Base-by-base conservation (phyloP, 2,797 vertebrate genomes). In the Smutsia temminckii region DNA sequence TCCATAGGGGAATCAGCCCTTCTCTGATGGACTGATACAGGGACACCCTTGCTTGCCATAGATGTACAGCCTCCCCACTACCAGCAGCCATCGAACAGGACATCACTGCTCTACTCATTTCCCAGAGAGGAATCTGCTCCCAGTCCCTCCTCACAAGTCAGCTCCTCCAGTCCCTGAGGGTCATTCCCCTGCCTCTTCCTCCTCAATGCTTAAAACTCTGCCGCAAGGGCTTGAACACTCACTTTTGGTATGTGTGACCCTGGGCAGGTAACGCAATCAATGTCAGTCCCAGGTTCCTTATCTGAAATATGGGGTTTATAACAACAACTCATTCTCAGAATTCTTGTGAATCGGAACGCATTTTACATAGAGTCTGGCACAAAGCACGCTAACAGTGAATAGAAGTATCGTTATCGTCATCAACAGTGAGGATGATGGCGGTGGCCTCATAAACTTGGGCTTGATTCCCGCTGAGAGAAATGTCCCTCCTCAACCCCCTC, bases 251-350 rank as follows among this genome's bases (percentile, higher is more conserved):
- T 61, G 27, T 66, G 78, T 93, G 92, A 96, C 93, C 91, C 86
- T 95, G 91, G 69, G 34, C 64, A 91, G 96, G 93, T 91, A 93
- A 79, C 42, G 75, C 66, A 89, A 57, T 53, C 53, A 81, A n/a
- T 4, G 21, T 75, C 85, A 66, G 49, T 55, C 25, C 72, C 8
- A 13, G 37, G 75, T 94, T 92, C 81, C 27, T 74, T 55, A 78
- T 64, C 55, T 77, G 40, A 14, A 40, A 59, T 10, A 53, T 1
- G 27, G 23, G 46, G 20, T 87, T 90, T 90, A 51, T 61, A 93
- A 95, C 69, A 71, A 85, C 66, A 75, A 94, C 42, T 66, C 2
- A 0, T 16, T 85, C 49, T 92, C 66, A 75, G 6, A 86, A 95
- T 8, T 83, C 34, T 34, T 69, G 51, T 75, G 49, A 87, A 80